A percentile compares a stretch with the other conserved stretches of the same genome.
phyloP scores from a whole-genome alignment of 1,140 invertebrate species.

The Danaus melanippus region DNA sequence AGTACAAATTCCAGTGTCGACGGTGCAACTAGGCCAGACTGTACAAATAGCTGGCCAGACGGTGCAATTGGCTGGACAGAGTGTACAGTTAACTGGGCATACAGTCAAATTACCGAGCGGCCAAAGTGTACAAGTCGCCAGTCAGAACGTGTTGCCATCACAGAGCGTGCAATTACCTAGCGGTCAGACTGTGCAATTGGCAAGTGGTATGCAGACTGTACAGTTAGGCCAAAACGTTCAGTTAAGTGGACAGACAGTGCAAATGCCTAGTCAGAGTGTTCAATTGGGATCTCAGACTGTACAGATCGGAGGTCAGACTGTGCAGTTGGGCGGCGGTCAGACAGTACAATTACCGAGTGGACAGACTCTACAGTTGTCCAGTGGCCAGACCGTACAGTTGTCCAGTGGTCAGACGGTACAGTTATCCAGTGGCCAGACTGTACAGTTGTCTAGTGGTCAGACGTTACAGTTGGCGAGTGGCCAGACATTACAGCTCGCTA shows the following conservation, averaged over 20 bases:
- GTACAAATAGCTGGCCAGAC: constrained; percentile 55
- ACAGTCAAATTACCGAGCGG: constrained; percentile 59
- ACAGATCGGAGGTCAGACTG: constrained; percentile 49
- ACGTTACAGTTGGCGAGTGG: constrained; percentile 48
- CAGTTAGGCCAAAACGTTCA: constrained; percentile 48
- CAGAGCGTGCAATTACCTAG: constrained; percentile 53
- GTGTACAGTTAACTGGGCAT: constrained; percentile 54
- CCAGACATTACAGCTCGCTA: constrained; percentile 46
- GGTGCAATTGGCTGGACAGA: constrained; percentile 50
- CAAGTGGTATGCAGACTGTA: constrained; percentile 48
- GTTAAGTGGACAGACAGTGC: constrained; percentile 43
- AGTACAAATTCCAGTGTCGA: constrained; percentile 50
- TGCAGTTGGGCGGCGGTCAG: constrained; percentile 48
- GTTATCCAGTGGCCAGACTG: constrained; percentile 50
- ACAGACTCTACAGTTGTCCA: constrained; percentile 49
- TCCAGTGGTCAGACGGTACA: constrained; percentile 56
- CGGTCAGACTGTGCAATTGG: constrained; percentile 55
- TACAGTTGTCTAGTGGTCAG: constrained; percentile 44
- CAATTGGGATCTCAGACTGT: constrained; percentile 42
- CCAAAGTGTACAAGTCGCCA: constrained; percentile 61
- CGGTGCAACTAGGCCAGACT: constrained; percentile 53
- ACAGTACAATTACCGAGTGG: constrained; percentile 51
- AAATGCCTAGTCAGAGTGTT: constrained; percentile 48
- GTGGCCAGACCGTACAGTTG: constrained; percentile 50
- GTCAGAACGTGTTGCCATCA: constrained; percentile 46